phyloP scores from a whole-genome alignment of 1,140 invertebrate genomes.

The Ceratina australensis region DNA sequence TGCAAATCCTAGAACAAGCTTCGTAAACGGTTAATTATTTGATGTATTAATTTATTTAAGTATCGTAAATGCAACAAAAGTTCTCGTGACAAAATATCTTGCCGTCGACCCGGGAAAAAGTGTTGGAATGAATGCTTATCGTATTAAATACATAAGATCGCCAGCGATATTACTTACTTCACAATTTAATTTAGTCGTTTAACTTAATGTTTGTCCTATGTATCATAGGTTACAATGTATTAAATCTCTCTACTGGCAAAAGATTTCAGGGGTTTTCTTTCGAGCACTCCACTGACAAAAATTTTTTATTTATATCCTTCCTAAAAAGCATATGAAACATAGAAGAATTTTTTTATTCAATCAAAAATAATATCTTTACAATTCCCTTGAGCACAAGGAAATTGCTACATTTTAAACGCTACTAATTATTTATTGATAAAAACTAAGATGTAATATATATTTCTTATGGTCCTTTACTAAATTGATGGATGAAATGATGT shows the following conservation, averaged over 20 bases:
- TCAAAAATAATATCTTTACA: not conserved
- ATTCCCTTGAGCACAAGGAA: not conserved
- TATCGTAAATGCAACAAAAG: constrained; percentile 66
- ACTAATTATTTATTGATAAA: too few relatives aligned
- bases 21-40: constrained; percentile 39
- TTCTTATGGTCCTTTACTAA: not conserved
- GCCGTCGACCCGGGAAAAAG: constrained; percentile 53
- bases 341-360: constrained; percentile 36
- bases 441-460: not conserved
- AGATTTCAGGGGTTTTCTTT: constrained; percentile 30
- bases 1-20: constrained; percentile 45
- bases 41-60: constrained; percentile 65
- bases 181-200: constrained; percentile 61
- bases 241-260: constrained; percentile 52
- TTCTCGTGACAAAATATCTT: constrained; percentile 57
- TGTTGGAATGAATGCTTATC: constrained; percentile 73
- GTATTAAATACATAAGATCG: constrained; percentile 74
- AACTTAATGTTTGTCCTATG: constrained; percentile 55
- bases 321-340: constrained; percentile 31
- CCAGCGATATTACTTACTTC: constrained; percentile 71
- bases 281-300: constrained; percentile 17
- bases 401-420: not conserved
- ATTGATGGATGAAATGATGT: not conserved
- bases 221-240: constrained; percentile 46
- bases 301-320: constrained; percentile 39